Conservation (phyloP, 2,113 vertebrate genomes). For the Amblyornis subalaris region DNA sequence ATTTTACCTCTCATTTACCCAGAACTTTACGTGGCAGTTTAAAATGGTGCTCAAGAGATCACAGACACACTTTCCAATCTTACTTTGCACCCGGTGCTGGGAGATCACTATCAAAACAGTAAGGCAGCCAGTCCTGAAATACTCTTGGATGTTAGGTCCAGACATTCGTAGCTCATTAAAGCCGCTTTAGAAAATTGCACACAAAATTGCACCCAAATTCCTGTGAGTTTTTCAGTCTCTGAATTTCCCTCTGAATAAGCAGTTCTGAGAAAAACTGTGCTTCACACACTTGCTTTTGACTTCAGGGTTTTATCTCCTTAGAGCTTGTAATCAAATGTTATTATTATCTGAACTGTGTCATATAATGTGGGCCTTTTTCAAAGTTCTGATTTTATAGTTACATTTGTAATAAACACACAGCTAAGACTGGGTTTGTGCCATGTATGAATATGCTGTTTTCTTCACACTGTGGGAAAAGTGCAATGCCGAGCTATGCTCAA, state of each 20-base stretch:
- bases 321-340: neutral
- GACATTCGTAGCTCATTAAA: neutral
- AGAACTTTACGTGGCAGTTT: neutral
- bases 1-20: neutral
- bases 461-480: neutral
- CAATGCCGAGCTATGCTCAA: neutral
- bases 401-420: neutral
- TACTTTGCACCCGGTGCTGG: neutral
- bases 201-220: neutral
- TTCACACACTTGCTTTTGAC: neutral
- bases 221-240: neutral
- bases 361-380: neutral
- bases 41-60: neutral
- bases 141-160: neutral
- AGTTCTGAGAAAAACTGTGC: neutral
- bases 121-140: neutral
- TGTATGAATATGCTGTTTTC: neutral
- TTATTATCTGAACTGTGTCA: neutral
- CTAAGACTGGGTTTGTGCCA: neutral
- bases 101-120: neutral
- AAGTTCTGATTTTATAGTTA: neutral
- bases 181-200: neutral
- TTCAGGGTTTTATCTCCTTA: neutral
- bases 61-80: neutral
- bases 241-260: neutral